Evolutionary conservation across 2,888 invertebrate species (phyloP).

Genomic region (Eilema sororculum): DNA sequence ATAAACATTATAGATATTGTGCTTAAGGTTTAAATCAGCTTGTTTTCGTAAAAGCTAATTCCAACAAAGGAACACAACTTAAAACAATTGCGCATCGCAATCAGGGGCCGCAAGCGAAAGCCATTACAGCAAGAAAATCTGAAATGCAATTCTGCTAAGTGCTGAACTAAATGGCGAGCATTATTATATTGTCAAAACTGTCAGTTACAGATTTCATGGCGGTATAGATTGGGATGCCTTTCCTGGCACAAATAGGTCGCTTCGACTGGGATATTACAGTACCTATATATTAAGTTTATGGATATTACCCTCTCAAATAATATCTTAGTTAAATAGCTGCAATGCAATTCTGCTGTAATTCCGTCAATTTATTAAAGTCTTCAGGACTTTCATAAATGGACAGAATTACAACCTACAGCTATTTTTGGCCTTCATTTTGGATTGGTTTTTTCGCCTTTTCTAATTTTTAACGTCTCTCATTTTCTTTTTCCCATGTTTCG

Average conservation of each 20-base stretch:
- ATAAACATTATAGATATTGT: slow-evolving; percentile 16
- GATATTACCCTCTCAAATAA: not conserved
- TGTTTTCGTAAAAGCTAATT: slow-evolving; percentile 40
- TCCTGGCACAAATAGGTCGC: not conserved
- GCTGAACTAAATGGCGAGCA: slow-evolving; percentile 31
- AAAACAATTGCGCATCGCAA: slow-evolving; percentile 65
- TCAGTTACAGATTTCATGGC: slow-evolving; percentile 12
- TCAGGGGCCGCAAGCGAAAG: slow-evolving; percentile 52
- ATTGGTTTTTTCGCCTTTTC: no score
- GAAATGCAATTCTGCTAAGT: slow-evolving; percentile 29
- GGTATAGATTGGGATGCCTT: not conserved
- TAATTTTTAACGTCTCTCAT: no score
- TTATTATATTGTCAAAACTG: slow-evolving; percentile 27
- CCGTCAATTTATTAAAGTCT: no score
- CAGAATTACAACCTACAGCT: no score
- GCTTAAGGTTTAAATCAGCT: slow-evolving; percentile 31
- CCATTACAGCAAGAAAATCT: slow-evolving; percentile 48
- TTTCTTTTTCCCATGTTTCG: no score
- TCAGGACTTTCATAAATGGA: no score
- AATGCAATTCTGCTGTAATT: no score
- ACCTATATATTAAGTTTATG: no score
- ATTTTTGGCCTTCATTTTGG: no score
- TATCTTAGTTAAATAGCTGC: not conserved
- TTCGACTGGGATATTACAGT: not conserved
- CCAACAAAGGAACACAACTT: slow-evolving; percentile 60